Percentiles rank a stretch among this genome's conserved stretches.
Conservation (phyloP, 1,140 invertebrate genomes). For the Alviniconcha marisindica region DNA sequence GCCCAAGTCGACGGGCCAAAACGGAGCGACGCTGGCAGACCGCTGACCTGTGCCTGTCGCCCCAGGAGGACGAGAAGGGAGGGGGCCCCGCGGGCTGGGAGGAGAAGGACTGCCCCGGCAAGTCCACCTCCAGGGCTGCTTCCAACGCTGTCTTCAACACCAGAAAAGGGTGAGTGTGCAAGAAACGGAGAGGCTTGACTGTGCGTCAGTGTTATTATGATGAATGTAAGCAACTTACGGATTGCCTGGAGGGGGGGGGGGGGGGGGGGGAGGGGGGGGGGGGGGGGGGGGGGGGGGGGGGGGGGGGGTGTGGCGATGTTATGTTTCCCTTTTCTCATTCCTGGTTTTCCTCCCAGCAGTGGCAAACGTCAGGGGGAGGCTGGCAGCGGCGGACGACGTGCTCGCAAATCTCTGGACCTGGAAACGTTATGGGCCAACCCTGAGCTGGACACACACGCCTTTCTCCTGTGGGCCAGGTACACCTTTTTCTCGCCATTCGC, state of each 20-base stretch:
- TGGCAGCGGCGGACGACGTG: not conserved
- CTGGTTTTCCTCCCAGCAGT: no score
- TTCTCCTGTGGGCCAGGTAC: conserved; percentile 34
- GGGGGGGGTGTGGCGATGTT: no score
- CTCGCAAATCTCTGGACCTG: conserved; percentile 22
- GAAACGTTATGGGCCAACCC: conserved; percentile 33
- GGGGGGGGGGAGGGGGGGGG: not conserved
- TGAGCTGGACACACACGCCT: conserved; percentile 34
- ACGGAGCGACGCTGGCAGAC: not conserved
- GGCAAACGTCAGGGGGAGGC: not conserved
- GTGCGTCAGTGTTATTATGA: not conserved
- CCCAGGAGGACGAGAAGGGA: not conserved
- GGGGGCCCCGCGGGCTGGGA: not conserved
- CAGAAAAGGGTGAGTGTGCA: not conserved
- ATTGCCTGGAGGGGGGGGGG: not conserved
- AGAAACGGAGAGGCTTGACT: no score
- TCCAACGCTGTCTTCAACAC: not conserved
- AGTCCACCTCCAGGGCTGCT: no score
- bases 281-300: not conserved
- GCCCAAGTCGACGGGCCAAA: conserved; percentile 4
- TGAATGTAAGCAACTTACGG: not conserved
- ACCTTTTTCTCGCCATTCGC: no score
- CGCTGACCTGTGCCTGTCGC: not conserved
- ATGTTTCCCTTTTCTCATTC: no score
- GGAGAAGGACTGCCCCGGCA: not conserved